Evolutionary conservation across 2,113 vertebrate species (phyloP), one percentile per base, ranked within the genome.

Genomic region (Coryphaenoides rupestris): DNA sequence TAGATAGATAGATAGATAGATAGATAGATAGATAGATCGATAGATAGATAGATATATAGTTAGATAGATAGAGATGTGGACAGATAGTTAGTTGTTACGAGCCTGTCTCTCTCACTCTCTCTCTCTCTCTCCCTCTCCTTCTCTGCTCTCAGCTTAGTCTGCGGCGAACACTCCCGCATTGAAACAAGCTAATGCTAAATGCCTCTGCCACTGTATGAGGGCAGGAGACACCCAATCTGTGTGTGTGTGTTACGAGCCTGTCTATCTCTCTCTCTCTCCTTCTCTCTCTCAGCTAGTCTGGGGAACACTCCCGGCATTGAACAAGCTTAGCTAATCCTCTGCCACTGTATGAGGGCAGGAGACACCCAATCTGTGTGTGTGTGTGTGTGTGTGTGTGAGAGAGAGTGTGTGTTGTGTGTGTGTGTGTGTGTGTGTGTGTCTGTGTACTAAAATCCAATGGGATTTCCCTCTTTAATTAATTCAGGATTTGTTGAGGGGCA

Each of bases 391-490:
- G 58, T 63, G 46, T 59, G 64, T 59, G 46, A 33, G 64, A 53
- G 63, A 55, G 58, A 57, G 66, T 65, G 62, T 58, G 61, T 23
- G 56, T 61, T 28, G 52, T 52, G 65, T 68, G 74, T 66, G 55
- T 53, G 52, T 55, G 52, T 24, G 14, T 26, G 65, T 19, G 47
- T 63, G 63, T 24, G 46, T n/a, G 60, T 24, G 40, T 21, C 4
- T 4, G 60, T 26, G 60, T 26, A 14, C 26, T 4, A 19, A n/a
- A 61, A 66, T 80, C 73, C 75, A 77, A 69, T 86, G 85, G 87
- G 90, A 90, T 88, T 92, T 89, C 89, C 89, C 86, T 89, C 79
- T 90, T 91, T 91, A 90, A 92, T 92, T 92, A 92, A 92, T 90
- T 92, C 86, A 86, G 90, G 90, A 92, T 92, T 91, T 91, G 89